These are phyloP conservation scores for Triplophysa yarkandensis DNA, from an alignment of 2,797 vertebrate genomes.

Conservation along the genomic window DNA sequence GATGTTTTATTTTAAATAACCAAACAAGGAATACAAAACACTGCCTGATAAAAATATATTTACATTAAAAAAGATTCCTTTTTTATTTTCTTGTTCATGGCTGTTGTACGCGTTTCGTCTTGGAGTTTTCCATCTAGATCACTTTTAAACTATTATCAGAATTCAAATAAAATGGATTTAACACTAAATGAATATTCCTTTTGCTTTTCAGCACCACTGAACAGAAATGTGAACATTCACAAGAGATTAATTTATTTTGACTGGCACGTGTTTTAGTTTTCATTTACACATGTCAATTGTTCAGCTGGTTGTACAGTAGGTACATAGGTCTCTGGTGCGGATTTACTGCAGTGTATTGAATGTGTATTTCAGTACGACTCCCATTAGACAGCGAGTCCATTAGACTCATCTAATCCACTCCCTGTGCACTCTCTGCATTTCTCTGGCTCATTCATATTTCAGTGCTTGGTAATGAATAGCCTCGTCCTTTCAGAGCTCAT, in stretches of 20 bases:
- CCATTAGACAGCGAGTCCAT: slow-evolving; percentile 2
- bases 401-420: slow-evolving; percentile 27
- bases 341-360: slow-evolving; percentile 22
- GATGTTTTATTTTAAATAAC: too few species aligned
- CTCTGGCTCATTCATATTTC: slow-evolving; percentile 32
- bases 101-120: too few species aligned
- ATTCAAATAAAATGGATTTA: neutral
- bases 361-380: slow-evolving; percentile 13
- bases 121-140: neutral
- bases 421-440: slow-evolving; percentile 27
- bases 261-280: slow-evolving; percentile 3
- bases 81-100: too few species aligned
- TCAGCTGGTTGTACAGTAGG: neutral
- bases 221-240: neutral
- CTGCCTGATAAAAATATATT: too few species aligned
- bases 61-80: too few species aligned
- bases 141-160: neutral
- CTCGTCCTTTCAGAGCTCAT: slow-evolving; percentile 27
- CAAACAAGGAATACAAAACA: too few species aligned
- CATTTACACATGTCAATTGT: slow-evolving; percentile 4
- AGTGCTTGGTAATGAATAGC: slow-evolving; percentile 32
- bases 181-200: neutral
- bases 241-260: neutral
- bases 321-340: neutral
- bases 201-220: neutral